phyloP scores from a whole-genome alignment of 2,797 vertebrate species.

The Hydrophis major region DNA sequence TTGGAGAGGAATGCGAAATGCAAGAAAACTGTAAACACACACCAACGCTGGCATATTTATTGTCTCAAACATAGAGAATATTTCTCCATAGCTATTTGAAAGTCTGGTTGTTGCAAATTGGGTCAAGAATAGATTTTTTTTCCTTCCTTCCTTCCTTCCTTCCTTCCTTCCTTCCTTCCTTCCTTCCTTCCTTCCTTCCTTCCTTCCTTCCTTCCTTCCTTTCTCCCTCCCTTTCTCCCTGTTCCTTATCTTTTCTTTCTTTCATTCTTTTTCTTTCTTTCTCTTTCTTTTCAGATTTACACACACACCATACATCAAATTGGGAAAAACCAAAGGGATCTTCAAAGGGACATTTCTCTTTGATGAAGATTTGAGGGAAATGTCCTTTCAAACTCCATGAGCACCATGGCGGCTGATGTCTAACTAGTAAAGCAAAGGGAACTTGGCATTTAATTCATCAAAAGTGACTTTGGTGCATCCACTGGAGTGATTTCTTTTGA shows the following conservation, averaged over 20 bases:
- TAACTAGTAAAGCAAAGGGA: background rate
- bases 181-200: no score
- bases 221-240: no score
- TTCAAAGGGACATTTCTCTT: background rate
- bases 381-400: background rate
- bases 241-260: no score
- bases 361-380: background rate
- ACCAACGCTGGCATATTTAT: background rate
- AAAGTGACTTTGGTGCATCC: background rate
- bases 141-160: no score
- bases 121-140: background rate
- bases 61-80: background rate
- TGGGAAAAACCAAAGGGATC: background rate
- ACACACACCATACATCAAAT: background rate
- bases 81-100: background rate
- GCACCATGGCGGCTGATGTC: background rate
- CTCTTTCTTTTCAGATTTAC: background rate
- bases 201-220: rapidly evolving
- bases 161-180: no score
- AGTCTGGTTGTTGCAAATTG: background rate
- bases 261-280: no score
- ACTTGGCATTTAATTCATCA: background rate
- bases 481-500: background rate
- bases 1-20: background rate
- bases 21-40: background rate